phyloP scores from a whole-genome alignment of 2,797 vertebrate species.

The Chiloscyllium punctatum region DNA sequence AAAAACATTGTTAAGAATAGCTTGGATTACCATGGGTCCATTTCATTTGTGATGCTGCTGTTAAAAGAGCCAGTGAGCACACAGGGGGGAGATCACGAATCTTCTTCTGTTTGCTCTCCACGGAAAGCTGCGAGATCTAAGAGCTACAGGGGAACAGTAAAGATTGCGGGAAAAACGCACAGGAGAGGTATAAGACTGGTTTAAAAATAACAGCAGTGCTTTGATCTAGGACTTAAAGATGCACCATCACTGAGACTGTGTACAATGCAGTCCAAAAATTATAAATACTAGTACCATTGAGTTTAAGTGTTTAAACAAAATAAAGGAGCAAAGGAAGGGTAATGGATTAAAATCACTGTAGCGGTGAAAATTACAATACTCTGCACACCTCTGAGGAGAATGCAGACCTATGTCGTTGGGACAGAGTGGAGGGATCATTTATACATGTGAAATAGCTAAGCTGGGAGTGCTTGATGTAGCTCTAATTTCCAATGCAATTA shows the following conservation, averaged over 20 bases:
- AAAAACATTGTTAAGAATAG: constrained; percentile 26
- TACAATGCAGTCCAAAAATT: not conserved
- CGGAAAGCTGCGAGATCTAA: not conserved
- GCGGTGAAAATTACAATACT: not conserved
- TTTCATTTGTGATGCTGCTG: not conserved
- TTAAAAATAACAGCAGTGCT: not conserved
- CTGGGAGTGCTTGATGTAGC: not conserved
- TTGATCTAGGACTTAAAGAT: not conserved
- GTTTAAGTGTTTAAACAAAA: not conserved
- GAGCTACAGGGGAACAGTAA: not conserved
- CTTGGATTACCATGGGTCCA: constrained; percentile 16
- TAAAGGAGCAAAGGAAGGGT: not conserved
- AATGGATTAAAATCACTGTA: not conserved
- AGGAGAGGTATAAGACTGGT: not conserved
- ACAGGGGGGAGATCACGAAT: not conserved
- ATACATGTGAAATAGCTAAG: not conserved
- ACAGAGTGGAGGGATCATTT: not conserved
- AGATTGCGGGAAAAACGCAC: not conserved
- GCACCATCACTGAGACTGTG: not conserved
- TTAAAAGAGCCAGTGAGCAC: constrained; percentile 5
- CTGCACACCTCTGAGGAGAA: not conserved
- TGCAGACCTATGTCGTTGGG: not conserved
- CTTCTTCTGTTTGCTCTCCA: not conserved
- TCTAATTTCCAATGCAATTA: not conserved
- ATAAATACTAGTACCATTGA: not conserved